Evolutionary conservation across 2,113 vertebrate species (phyloP).

Genomic region (Atherinomorus stipes): DNA sequence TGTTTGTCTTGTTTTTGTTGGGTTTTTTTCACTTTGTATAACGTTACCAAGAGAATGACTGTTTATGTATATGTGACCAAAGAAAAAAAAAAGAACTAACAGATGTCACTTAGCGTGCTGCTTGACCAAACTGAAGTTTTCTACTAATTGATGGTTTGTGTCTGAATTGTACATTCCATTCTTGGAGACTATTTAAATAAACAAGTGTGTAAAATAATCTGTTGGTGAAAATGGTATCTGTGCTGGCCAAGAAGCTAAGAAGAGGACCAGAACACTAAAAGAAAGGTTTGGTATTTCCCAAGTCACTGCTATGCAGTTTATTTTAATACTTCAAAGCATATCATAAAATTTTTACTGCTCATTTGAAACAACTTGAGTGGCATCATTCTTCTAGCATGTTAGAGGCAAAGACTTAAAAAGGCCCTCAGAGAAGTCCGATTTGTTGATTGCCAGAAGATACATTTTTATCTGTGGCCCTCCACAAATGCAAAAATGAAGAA

Average conservation of each 20-base stretch:
- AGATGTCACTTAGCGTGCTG: conserved; percentile 55
- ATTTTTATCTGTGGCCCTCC: conserved; percentile 7
- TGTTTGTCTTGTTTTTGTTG: conserved; percentile 48
- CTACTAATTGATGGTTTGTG: conserved; percentile 58
- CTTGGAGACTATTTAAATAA: conserved; percentile 79
- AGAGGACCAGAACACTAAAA: not conserved
- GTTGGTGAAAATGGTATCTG: not conserved
- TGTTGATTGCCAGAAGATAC: conserved; percentile 3
- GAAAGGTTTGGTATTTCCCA: conserved; percentile 10
- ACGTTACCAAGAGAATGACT: conserved; percentile 36
- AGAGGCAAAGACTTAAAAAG: not conserved
- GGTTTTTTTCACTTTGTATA: conserved; percentile 51
- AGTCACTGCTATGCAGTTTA: not conserved
- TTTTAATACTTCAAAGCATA: conserved; percentile 8
- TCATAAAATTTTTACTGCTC: not conserved
- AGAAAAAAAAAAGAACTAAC: not conserved
- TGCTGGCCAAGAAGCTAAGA: not conserved
- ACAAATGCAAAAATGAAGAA: conserved; percentile 38
- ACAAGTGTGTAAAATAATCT: conserved; percentile 59
- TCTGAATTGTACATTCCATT: conserved; percentile 72
- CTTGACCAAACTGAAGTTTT: conserved; percentile 71
- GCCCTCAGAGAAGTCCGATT: not conserved
- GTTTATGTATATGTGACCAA: conserved; percentile 11
- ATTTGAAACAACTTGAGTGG: not conserved
- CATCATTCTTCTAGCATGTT: not conserved